phyloP scores from a whole-genome alignment of 2,888 invertebrate genomes.

The Eutolmus rufibarbis region DNA sequence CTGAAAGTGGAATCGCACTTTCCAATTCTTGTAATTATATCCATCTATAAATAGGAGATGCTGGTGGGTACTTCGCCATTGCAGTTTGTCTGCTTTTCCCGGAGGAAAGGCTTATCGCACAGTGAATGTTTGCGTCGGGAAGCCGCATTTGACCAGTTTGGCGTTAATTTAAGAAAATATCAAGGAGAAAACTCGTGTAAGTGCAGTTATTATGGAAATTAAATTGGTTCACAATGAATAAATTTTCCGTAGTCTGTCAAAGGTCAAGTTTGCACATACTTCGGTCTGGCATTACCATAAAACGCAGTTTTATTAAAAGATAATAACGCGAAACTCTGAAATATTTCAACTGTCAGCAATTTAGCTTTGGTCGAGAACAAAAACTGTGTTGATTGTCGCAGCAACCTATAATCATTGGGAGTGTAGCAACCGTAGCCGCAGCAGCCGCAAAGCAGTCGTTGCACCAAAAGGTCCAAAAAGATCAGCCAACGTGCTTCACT shows the following conservation, averaged over 20 bases:
- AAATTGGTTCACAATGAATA: slow-evolving; percentile 9
- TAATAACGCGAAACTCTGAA: slow-evolving; percentile 29
- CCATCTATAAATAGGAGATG: too few species aligned
- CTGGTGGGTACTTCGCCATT: too few species aligned
- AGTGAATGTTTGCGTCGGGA: neutral
- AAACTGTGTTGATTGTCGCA: slow-evolving; percentile 38
- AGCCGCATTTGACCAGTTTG: neutral
- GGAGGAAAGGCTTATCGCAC: neutral
- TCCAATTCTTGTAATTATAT: too few species aligned
- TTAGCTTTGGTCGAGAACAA: slow-evolving; percentile 35
- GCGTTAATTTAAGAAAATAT: neutral
- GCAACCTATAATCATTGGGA: slow-evolving; percentile 30
- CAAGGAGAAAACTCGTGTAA: neutral
- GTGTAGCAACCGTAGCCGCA: slow-evolving; percentile 11
- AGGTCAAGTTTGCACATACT: slow-evolving; percentile 38
- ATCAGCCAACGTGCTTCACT: slow-evolving; percentile 28
- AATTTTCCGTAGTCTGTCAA: slow-evolving; percentile 31
- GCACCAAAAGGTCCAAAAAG: slow-evolving; percentile 41
- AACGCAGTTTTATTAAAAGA: slow-evolving; percentile 36
- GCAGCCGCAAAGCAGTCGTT: slow-evolving; percentile 7
- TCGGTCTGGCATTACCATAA: slow-evolving; percentile 6
- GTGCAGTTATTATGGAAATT: neutral
- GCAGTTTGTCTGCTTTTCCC: too few species aligned
- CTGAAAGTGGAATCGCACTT: too few species aligned
- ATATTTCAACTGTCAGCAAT: slow-evolving; percentile 33